Conservation (phyloP, 2,888 invertebrate species). For the Tuberolachnus salignus region DNA sequence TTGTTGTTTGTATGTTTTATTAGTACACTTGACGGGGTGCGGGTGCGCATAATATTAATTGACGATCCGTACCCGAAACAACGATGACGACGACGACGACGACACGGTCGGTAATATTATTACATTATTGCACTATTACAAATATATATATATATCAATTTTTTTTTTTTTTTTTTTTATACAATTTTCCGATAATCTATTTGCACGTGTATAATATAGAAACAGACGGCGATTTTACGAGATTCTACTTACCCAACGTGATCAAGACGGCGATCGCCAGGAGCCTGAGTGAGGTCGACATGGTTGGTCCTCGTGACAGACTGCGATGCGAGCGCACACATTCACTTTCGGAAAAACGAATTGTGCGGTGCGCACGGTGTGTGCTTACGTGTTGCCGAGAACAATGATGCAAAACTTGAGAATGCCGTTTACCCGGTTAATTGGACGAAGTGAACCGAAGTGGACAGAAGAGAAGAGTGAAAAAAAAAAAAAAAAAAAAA, state of each 20-base stretch:
- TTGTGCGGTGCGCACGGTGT: not conserved
- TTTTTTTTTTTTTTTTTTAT: too few species aligned
- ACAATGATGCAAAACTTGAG: not conserved
- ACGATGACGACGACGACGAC: too few species aligned
- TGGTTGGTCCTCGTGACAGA: constrained; percentile 45
- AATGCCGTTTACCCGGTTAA: not conserved
- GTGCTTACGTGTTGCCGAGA: not conserved
- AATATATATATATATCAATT: too few species aligned
- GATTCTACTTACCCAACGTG: constrained; percentile 32
- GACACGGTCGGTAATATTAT: too few species aligned
- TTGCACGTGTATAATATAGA: too few species aligned
- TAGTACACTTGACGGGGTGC: too few species aligned
- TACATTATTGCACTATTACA: too few species aligned
- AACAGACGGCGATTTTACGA: not conserved
- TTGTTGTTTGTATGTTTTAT: too few species aligned
- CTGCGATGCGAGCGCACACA: constrained; percentile 21
- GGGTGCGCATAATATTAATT: too few species aligned
- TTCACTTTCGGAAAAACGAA: constrained; percentile 9
- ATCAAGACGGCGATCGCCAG: constrained; percentile 38
- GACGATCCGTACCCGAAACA: too few species aligned
- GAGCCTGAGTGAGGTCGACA: constrained; percentile 25
- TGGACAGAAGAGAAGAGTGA: not conserved
- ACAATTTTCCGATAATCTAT: too few species aligned
- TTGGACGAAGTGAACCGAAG: not conserved
- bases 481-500: not conserved